Base-by-base conservation (phyloP, 2,113 vertebrate species). In the Cyprinodon brontotheroides region DNA sequence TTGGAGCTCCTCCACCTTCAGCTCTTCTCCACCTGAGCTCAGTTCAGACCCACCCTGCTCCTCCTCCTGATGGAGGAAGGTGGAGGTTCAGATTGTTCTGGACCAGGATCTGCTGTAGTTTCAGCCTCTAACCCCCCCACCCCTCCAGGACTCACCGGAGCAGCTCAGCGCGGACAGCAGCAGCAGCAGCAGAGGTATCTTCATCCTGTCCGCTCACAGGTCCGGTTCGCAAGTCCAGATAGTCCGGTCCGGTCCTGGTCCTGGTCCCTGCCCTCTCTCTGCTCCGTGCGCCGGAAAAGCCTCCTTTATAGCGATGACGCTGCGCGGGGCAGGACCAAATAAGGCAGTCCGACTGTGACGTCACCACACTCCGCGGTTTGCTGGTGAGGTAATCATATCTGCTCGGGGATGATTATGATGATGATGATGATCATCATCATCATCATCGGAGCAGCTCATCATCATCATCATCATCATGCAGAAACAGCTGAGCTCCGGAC, bases 121-220 rank as follows among this genome's bases (percentile, higher is more conserved):
- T 3, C 59, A 14, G 1, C 5, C 37, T 1, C 29, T 29, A 29
- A 29, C 29, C 29, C 29, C 29, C 29, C 29, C 29, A 29, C 29
- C 29, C 29, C 29, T 29, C 29, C 29, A 29, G 59, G 60, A 72
- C 91, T 88, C 79, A 93, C 92, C 93, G 87, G 86, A 43, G 53
- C 40, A 83, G 0, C 13, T 17, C 37, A 22, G 37, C 4, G n/a
- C 62, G 45, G 2, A 8, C 0, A 75, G 40, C n/a, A 57, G 57
- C 9, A 68, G 7, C 0, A 60, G 0, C 0, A 59, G 4, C 0
- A 81, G 0, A 4, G 41, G 4, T 2, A 2, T 8, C 36, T 11
- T 36, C 5, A 11, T 66, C 10, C 36, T 65, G 11, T 60, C 15
- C 0, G 47, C 7, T 20, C 0, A 1, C 6, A 4, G 5, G 6